Evolutionary conservation across 2,113 vertebrate species (phyloP), one percentile per base, ranked within the genome.

Genomic region (Anser brachyrhynchus): DNA sequence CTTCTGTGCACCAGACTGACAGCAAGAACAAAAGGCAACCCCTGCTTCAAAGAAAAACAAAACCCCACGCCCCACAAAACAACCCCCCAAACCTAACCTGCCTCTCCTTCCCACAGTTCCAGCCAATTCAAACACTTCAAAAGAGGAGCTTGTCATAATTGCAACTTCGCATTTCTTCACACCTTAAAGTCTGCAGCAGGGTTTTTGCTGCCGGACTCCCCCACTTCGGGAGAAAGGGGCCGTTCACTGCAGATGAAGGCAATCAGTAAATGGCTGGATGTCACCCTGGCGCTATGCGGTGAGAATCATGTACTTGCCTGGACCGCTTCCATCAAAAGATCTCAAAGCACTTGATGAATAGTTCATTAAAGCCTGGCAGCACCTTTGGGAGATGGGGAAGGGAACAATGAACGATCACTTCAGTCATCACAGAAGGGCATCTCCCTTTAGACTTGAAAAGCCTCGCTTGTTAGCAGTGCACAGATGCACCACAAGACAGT

Each of bases 351-450:
- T 82, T 95, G 82, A 96, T 87, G 92, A 95, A 96, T 77, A 89
- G 95, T 70, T 82, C 95, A 91, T 90, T 92, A 92, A 80, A 92
- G 61, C 43, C 84, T 91, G 64, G 76, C 70, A 89, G 67, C 80
- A 94, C 92, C 94, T 94, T 73, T 92, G 94, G 92, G 95, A 95
- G 81, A 90, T 37, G 46, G 52, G 44, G 78, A 88, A 73, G 82
- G 82, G 82, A 95, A 74, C 93, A 94, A 96, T 91, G 94, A 97
- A 83, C 1, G 71, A 96, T 95, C 84, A 76, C 87, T 94, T 94
- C 95, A 96, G 92, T 91, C 90, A 94, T 86, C 84, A 74, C 59
- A 85, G 87, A 96, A 95, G 96, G 94, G 92, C 94, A 97, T 90
- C 82, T 95, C 93, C 90, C 93, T 74, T 94, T 55, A 85, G 94